Percentiles rank a stretch among this genome's conserved stretches.
phyloP scores from a whole-genome alignment of 2,797 vertebrate species.

The Enteromius thamalakanensis region DNA sequence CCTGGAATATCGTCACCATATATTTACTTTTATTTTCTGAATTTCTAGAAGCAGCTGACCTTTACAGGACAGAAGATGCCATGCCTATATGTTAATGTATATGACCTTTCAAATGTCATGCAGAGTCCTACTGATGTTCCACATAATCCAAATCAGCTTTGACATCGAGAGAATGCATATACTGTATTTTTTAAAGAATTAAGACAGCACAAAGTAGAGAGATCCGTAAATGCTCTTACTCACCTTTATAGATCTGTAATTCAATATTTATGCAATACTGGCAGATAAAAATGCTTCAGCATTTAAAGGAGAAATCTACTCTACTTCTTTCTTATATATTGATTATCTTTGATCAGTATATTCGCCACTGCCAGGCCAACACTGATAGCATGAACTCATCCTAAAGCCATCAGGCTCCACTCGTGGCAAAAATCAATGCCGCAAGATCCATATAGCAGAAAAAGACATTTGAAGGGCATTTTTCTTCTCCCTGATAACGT shows the following conservation, averaged over 20 bases:
- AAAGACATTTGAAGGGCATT: conserved; percentile 21
- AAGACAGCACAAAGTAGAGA: neutral
- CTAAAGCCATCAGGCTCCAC: neutral
- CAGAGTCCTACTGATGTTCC: conserved; percentile 16
- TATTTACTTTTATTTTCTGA: neutral
- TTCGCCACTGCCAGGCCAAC: neutral
- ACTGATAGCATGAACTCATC: neutral
- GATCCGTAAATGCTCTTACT: neutral
- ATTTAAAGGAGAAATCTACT: neutral
- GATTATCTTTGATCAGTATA: neutral
- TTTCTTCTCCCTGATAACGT: conserved; percentile 1
- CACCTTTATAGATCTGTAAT: neutral
- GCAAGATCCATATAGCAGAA: conserved; percentile 22
- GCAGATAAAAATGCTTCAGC: neutral
- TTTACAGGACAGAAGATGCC: conserved; percentile 42
- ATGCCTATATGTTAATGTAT: conserved; percentile 38
- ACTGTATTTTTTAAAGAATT: neutral
- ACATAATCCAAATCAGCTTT: conserved; percentile 18
- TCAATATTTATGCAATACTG: neutral
- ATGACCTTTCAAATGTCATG: conserved; percentile 54
- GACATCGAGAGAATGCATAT: neutral
- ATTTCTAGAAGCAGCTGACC: conserved; percentile 36
- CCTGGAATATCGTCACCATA: neutral
- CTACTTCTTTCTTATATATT: neutral
- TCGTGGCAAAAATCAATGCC: conserved; percentile 18